Base-by-base conservation (phyloP, 2,113 vertebrate species). In the Panurus biarmicus region DNA sequence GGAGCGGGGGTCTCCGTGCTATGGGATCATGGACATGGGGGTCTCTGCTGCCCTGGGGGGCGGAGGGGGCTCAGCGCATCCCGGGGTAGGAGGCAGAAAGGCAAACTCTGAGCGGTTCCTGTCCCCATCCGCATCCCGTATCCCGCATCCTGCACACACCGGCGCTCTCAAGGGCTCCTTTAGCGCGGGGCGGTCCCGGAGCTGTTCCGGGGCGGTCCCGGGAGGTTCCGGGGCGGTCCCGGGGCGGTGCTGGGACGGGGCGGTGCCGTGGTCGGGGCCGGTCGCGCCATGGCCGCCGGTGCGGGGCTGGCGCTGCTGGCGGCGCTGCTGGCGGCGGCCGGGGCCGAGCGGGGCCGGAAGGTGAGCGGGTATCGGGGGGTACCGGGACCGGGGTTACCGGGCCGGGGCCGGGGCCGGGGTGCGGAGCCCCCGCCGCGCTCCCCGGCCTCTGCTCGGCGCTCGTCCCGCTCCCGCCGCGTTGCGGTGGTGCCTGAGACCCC, bases 151-250 rank as follows among this genome's bases (percentile, higher is more conserved):
- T n/a, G 45, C 45, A 3, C 10, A 9, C 64, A 36, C 14, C 57
- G 33, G 57, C 18, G 12, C 51, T 35, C 13, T 11, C 40, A 2
- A 8, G 29, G 13, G 36, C 36, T 42, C 47, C 74, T 42, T 4
- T 3, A 8, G 31, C 10, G 17, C 23, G 38, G 51, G 69, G 36
- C 35, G 26, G 35, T 38, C 0, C 26, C 7, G 5, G 15, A 28
- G 40, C 40, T 0, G 33, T 67, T 1, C n/a, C 22, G 0, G 12
- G n/a, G 45, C 18, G 1, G 45, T 28, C 0, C 62, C 14, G 0
- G 5, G 35, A 24, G 2, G 58, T 13, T 1, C 42, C 8, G 4
- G 6, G 54, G 33, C 26, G 2, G 53, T 21, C 1, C 40, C 26
- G 4, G 11, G 54, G 71, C 33, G 3, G 70, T 56, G 1, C 38